Percentiles rank a stretch among this genome's conserved stretches.
These are phyloP conservation scores for Ochlodes sylvanus DNA, from an alignment of 2,888 invertebrate species.

Conservation along the genomic window DNA sequence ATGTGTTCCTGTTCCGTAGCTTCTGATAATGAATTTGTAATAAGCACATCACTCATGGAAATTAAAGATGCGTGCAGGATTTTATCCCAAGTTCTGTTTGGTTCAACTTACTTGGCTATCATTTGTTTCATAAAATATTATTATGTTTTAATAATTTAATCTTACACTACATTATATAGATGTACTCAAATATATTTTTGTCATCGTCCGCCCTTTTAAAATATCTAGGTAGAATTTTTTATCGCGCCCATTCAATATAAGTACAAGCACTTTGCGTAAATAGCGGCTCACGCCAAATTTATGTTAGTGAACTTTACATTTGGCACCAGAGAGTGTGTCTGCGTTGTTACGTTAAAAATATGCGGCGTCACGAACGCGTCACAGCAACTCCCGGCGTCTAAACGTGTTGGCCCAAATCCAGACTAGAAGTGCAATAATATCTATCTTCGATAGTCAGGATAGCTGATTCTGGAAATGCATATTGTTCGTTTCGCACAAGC, in stretches of 20 bases:
- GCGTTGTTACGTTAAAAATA: constrained; percentile 82
- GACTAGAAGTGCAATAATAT: constrained; percentile 49
- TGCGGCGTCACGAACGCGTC: constrained; percentile 82
- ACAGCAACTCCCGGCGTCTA: constrained; percentile 63
- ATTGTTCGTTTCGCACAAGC: neutral
- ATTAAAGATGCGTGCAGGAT: too few relatives aligned
- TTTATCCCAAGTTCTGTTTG: too few relatives aligned
- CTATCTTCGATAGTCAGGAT: constrained; percentile 15
- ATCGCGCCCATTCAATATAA: constrained; percentile 31
- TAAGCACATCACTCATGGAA: too few relatives aligned
- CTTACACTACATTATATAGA: too few relatives aligned
- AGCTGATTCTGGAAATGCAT: constrained; percentile 10
- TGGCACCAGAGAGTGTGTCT: constrained; percentile 78
- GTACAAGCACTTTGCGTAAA: constrained; percentile 72
- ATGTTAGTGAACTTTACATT: constrained; percentile 84
- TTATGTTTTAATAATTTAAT: too few relatives aligned
- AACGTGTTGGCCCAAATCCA: constrained; percentile 74
- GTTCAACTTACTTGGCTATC: too few relatives aligned
- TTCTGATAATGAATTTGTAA: too few relatives aligned
- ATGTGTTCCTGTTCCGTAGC: too few relatives aligned
- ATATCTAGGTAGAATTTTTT: constrained; percentile 6
- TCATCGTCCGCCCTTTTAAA: neutral
- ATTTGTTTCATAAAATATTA: too few relatives aligned
- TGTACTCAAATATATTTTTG: neutral
- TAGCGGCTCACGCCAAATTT: constrained; percentile 78